Evolutionary conservation across 2,797 vertebrate species (phyloP), one percentile per base, ranked within the genome.

Genomic region (Pyrrhura leucotis): DNA sequence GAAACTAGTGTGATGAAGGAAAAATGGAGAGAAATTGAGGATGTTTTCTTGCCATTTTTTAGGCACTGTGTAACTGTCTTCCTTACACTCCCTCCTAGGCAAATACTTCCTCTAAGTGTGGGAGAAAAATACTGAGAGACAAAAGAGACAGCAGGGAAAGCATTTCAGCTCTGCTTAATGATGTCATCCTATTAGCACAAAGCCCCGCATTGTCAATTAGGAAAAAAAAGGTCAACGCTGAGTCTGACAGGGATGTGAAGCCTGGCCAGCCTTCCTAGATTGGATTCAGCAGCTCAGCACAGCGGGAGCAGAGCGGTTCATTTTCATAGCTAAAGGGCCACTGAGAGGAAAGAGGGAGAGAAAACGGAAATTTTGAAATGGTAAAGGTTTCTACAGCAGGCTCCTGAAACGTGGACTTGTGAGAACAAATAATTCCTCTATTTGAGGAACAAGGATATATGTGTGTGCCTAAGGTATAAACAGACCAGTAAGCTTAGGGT

Each of bases 181-280:
- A 95, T 96, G 91, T 95, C 95, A 95, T 31, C 42, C 84, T 72
- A 35, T 69, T 18, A 94, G 87, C 82, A 96, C 95, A 96, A 86
- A 95, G 93, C 71, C 88, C 54, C 2, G 0, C 82, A 63, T 90
- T 96, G 96, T 96, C 93, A 53, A 53, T 87, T 45, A 67, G 86
- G 88, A 73, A 79, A 85, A 84, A 94, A 94, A 92, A 63, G 94
- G 89, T 84, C 95, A 92, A 4, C 2, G 2, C 91, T 66, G 23
- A 63, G 84, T 89, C 72, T 95, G 91, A 22, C 1, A 7, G 84
- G 89, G 76, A 62, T 73, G 68, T n/a, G 92, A 79, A 89, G 59
- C 89, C 73, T 6, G 17, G 93, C 53, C 66, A 88, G 21, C 37
- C 73, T 85, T 86, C 80, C 89, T 54, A 3, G 7, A 5, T 8